Base-by-base conservation (phyloP, 2,888 invertebrate species). In the Tipula unca region DNA sequence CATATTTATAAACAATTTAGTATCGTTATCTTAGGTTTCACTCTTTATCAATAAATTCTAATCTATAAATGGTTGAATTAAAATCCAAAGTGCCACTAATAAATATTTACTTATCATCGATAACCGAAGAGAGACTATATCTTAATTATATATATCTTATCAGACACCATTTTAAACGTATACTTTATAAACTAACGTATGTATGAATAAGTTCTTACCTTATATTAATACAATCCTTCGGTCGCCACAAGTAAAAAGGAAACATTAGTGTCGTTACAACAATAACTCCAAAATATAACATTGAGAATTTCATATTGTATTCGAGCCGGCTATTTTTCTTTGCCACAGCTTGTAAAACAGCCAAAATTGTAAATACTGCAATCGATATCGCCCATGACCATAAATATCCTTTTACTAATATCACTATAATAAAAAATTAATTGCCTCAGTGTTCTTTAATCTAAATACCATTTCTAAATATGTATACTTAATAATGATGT, bases 111-210 rank as follows among this genome's bases (percentile, higher is more conserved):
- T 69, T 69, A 69, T 69, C 69, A 69, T 20, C 10, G 69, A 69
- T 69, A 69, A 69, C 69, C 25, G 69, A 69, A 10, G 6, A 48
- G 6, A 48, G 69, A 69, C 25, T 69, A 69, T 48, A 69, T 25
- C 69, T 69, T 69, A 69, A 69, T 69, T 69, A n/a, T n/a, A n/a
- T n/a, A n/a, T n/a, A 69, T 69, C 69, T 69, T 69, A 69, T 69
- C 69, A 69, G n/a, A 17, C 69, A 1, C 13, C 25, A 69, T 13
- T 69, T 69, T 69, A 0, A 69, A 69, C 25, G n/a, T n/a, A n/a
- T 25, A 69, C 69, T 69, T 69, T 8, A 20, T 5, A 69, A 25
- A 25, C 25, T 25, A 69, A 69, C 25, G 25, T 25, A 25, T 13
- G n/a, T 82, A 1, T 32, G 83, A 29, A n/a, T 82, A 82, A 82